These are phyloP conservation scores for Salvelinus sp. DNA, from an alignment of 2,113 vertebrate genomes.

Conservation along the genomic window DNA sequence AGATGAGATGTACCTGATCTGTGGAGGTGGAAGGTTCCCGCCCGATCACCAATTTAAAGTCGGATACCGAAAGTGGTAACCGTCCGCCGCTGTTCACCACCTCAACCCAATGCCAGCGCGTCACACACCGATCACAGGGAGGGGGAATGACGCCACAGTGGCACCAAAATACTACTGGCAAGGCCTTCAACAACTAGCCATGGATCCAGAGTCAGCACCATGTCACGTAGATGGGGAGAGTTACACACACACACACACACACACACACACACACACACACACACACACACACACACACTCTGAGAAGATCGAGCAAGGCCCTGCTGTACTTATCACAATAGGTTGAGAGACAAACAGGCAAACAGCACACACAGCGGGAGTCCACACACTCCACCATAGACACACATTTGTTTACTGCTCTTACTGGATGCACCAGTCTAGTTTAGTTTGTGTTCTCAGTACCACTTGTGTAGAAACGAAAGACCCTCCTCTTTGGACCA, in stretches of 20 bases:
- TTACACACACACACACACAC: neutral
- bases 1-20: slow-evolving; percentile 48
- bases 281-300: neutral
- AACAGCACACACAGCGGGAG: neutral
- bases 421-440: neutral
- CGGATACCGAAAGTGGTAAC: no score
- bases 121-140: neutral
- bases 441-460: no score
- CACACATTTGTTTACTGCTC: neutral
- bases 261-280: neutral
- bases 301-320: no score
- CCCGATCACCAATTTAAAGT: slow-evolving; percentile 72
- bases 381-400: neutral
- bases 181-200: slow-evolving; percentile 62
- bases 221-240: slow-evolving; percentile 55
- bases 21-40: slow-evolving; percentile 46
- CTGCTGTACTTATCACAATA: neutral
- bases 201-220: neutral
- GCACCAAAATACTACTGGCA: slow-evolving; percentile 68
- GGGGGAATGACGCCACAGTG: slow-evolving; percentile 43
- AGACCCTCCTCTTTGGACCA: no score
- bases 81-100: slow-evolving; percentile 13
- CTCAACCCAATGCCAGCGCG: neutral
- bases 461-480: no score
- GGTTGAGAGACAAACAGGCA: neutral